Evolutionary conservation across 2,797 vertebrate species (phyloP).

Genomic region (Myotis myotis): DNA sequence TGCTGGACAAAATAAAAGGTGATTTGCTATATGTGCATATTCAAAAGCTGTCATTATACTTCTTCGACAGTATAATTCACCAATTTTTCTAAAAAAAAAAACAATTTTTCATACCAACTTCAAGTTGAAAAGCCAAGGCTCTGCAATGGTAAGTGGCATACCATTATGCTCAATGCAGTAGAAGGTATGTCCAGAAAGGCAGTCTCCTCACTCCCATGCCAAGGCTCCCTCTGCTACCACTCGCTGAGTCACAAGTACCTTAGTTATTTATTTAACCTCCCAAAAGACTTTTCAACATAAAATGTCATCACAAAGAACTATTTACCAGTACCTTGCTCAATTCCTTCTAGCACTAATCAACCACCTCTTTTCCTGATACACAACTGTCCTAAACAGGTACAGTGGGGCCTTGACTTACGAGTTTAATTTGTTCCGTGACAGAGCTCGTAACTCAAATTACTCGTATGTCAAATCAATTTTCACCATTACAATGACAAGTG

Average conservation of each 20-base stretch:
- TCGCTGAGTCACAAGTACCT: not conserved
- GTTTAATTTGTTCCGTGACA: no score
- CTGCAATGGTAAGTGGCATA: not conserved
- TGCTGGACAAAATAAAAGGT: slow-evolving; percentile 38
- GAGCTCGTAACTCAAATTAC: no score
- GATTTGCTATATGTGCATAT: not conserved
- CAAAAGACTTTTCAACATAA: not conserved
- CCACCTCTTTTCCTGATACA: not conserved
- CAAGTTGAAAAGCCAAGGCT: not conserved
- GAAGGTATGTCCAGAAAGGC: not conserved
- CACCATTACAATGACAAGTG: no score
- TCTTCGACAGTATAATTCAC: not conserved
- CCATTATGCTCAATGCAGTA: not conserved
- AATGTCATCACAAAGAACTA: not conserved
- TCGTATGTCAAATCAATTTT: no score
- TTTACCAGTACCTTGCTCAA: not conserved
- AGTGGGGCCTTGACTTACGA: no score
- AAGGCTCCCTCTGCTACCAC: not conserved
- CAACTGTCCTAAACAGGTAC: not conserved
- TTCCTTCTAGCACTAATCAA: not conserved
- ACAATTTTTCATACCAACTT: not conserved
- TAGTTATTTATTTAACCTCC: not conserved
- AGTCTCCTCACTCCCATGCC: not conserved
- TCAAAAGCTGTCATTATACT: slow-evolving; percentile 1
- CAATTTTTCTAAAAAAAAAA: not conserved